Base-by-base conservation (phyloP, 2,797 vertebrate genomes). In the Argyrosomus regius region DNA sequence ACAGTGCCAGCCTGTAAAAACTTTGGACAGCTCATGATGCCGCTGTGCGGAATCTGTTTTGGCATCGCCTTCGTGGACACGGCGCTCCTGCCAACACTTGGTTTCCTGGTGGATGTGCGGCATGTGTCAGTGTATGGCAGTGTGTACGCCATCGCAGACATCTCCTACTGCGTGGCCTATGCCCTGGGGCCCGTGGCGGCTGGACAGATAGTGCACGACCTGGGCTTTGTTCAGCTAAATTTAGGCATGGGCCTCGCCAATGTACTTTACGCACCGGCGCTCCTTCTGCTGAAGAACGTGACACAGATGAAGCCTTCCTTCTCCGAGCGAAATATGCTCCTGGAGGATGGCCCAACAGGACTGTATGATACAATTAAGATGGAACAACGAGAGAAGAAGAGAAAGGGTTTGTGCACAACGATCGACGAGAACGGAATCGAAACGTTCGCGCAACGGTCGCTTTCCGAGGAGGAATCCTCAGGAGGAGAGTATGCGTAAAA, bases 61-160 rank as follows among this genome's bases (percentile, higher is more conserved):
- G 98, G 98, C 89, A 99, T 99, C 2, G 98, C 98, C 39, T 93
- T 99, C 52, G 98, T 99, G 77, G 98, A 99, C 95, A 99, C 98
- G 0, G 98, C 98, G 67, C 95, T 99, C 62, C 89, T 99, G 86
- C 98, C 98, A 63, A 99, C 98, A 1, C 95, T 99, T 48, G 98
- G 93, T 58, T 99, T 99, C 89, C 95, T 99, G 59, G 98, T 99
- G 82, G 98, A 99, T 3, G 95, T 99, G 88, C 97, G 98, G 17
- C 94, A 99, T 2, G 97, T 97, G 71, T 99, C 98, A 0, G 98
- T 99, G 82, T 99, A 99, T 0, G 98, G 98, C 79, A 98, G 98
- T 4, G 98, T 99, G 79, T 99, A 99, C 0, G 98, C 98, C 86
- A 99, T 99, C 9, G 98, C 98, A 0, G 98, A 99, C 90, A 99